Evolutionary conservation across 2,797 vertebrate genomes (phyloP), one percentile per base, ranked within the genome.

Genomic region (Tragelaphus oryx): DNA sequence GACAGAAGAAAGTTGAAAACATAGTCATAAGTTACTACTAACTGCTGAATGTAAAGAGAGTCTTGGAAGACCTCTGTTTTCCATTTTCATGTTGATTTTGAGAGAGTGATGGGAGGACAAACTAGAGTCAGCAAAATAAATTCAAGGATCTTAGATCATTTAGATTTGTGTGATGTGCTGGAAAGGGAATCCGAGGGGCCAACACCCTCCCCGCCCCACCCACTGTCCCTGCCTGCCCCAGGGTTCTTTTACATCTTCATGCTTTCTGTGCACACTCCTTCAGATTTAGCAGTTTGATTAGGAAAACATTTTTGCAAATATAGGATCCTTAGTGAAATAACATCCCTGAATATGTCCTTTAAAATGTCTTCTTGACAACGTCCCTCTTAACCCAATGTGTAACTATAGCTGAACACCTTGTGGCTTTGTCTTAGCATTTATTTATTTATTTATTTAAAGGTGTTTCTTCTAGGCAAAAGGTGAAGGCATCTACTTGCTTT

Each of bases 1-100:
- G 92, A 94, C 76, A 74, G 82, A 96, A 93, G 24, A 94, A 97
- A 93, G 75, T 91, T 86, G 84, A 93, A 96, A 95, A 90, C 79
- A 93, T 41, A 88, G 24, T 78, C 30, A 33, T 94, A 88, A 92
- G 82, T 95, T 95, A 89, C 76, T 71, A 89, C 55, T 90, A 93
- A 95, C 90, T 91, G 80, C 68, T 57, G 13, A 76, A 87, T 60
- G 18, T 76, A 85, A 78, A 80, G 59, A 20, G 12, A 55, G 10
- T 65, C 30, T 84, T 84, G 65, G 62, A 87, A 86, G 68, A 50
- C 30, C 52, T 91, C 85, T 91, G 24, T 93, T 79, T 88, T 86
- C 71, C 74, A 91, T 91, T 76, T 88, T 65, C 62, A n/a, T 2
- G 30, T 46, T 89, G 60, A 54, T 54, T 24, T 80, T 80, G 78